Conservation (phyloP, 2,797 vertebrate genomes). For the Antennarius maculatus region DNA sequence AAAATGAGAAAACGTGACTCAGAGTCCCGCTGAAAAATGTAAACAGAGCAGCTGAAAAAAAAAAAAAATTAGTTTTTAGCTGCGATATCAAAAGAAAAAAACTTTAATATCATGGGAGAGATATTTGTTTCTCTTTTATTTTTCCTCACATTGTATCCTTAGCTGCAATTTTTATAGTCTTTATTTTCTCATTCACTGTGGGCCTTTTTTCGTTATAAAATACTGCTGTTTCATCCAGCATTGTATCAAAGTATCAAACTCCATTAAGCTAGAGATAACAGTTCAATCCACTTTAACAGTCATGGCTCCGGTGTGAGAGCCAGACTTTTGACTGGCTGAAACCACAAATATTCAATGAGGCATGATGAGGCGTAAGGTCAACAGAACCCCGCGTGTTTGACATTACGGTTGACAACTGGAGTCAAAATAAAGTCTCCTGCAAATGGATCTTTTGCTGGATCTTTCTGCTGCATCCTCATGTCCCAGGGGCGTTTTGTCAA, state of each 20-base stretch:
- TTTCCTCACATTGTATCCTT: background rate
- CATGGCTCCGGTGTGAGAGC: constrained; percentile 7
- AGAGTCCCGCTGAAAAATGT: constrained; percentile 24
- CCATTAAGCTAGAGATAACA: constrained; percentile 34
- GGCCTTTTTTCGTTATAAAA: constrained; percentile 50
- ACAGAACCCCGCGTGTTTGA: constrained; percentile 18
- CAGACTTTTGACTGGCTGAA: constrained; percentile 35
- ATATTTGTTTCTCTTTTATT: background rate
- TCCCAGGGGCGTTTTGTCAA: constrained; percentile 9
- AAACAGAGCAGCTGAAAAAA: constrained; percentile 20
- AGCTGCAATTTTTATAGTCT: background rate
- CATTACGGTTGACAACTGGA: constrained; percentile 5
- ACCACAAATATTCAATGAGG: constrained; percentile 31
- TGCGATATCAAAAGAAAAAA: constrained; percentile 1
- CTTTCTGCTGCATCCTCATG: background rate
- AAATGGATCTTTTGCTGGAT: constrained; percentile 9
- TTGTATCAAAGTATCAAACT: constrained; percentile 39
- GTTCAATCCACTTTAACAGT: constrained; percentile 39
- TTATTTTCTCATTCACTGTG: constrained; percentile 40
- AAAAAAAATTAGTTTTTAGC: background rate
- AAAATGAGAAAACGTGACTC: constrained; percentile 53
- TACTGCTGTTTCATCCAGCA: constrained; percentile 24
- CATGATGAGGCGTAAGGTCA: constrained; percentile 22
- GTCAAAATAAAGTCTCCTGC: constrained; percentile 14
- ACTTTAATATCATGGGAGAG: background rate